Evolutionary conservation across 2,888 invertebrate species (phyloP).

Genomic region (Tipula lateralis): DNA sequence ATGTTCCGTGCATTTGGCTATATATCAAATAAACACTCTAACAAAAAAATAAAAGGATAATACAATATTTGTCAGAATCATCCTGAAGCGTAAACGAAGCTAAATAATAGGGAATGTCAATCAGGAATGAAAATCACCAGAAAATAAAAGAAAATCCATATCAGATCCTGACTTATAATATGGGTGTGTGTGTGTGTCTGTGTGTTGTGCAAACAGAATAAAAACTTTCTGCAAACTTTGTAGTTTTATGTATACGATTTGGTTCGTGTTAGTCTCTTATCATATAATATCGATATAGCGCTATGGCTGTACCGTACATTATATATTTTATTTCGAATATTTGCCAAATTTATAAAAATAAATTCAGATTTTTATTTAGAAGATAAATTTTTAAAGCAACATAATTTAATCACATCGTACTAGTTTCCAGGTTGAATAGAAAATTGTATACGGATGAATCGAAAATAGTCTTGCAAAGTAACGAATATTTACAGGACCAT

Average conservation of each 20-base stretch:
- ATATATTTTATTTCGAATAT: neutral
- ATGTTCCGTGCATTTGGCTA: neutral
- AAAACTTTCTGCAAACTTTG: neutral
- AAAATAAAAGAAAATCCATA: neutral
- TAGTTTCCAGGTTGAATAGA: no score
- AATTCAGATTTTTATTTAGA: neutral
- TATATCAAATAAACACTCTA: neutral
- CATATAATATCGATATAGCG: neutral
- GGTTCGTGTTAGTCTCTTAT: neutral
- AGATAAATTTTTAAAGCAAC: neutral
- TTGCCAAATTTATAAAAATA: neutral
- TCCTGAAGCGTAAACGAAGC: constrained; percentile 5
- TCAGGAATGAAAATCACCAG: neutral
- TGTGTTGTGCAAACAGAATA: no score
- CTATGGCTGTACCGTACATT: neutral
- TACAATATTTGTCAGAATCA: neutral
- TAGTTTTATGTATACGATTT: neutral
- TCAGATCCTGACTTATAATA: neutral
- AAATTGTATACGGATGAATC: no score
- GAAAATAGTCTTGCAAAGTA: no score
- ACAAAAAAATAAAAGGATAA: neutral
- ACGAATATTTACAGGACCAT: no score
- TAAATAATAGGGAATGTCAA: neutral
- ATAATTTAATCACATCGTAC: neutral
- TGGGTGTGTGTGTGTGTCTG: neutral